Evolutionary conservation across 1,140 invertebrate species (phyloP).

Genomic region (Heliconius melpomene): DNA sequence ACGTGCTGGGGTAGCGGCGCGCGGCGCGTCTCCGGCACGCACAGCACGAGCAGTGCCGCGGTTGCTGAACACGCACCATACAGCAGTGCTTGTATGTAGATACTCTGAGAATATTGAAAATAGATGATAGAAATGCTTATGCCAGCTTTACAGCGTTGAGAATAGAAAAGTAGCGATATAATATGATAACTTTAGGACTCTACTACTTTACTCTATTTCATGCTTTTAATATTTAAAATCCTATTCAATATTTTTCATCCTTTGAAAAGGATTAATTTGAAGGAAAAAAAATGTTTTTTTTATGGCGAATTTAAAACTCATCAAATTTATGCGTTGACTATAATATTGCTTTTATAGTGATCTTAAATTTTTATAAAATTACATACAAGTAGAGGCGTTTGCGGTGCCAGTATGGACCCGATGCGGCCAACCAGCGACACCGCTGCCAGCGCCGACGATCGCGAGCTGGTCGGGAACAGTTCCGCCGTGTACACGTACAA

Average conservation of each 20-base stretch:
- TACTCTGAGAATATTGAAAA: slow-evolving; percentile 42
- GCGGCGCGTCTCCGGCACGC: slow-evolving; percentile 87
- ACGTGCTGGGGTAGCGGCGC: slow-evolving; percentile 85
- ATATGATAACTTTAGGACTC: too few species aligned
- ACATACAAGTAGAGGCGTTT: slow-evolving; percentile 85
- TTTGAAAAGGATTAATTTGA: too few species aligned
- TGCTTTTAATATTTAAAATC: too few species aligned
- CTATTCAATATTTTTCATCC: too few species aligned
- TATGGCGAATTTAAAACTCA: too few species aligned
- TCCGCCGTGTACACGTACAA: slow-evolving; percentile 88
- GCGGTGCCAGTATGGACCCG: slow-evolving; percentile 88
- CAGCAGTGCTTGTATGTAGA: slow-evolving; percentile 77
- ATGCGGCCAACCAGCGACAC: slow-evolving; percentile 88
- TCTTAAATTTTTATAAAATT: neutral
- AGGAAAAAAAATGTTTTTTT: too few species aligned
- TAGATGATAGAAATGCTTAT: too few species aligned
- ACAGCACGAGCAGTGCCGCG: slow-evolving; percentile 83
- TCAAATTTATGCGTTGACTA: too few species aligned
- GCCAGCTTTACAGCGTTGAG: too few species aligned
- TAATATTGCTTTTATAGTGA: too few species aligned
- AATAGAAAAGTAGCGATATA: too few species aligned
- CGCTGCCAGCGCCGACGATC: slow-evolving; percentile 84
- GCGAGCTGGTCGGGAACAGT: slow-evolving; percentile 86
- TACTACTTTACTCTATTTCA: too few species aligned
- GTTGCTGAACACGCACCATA: slow-evolving; percentile 84